Conservation (phyloP, 2,888 invertebrate genomes). For the Ceratothoa steindachneri region DNA sequence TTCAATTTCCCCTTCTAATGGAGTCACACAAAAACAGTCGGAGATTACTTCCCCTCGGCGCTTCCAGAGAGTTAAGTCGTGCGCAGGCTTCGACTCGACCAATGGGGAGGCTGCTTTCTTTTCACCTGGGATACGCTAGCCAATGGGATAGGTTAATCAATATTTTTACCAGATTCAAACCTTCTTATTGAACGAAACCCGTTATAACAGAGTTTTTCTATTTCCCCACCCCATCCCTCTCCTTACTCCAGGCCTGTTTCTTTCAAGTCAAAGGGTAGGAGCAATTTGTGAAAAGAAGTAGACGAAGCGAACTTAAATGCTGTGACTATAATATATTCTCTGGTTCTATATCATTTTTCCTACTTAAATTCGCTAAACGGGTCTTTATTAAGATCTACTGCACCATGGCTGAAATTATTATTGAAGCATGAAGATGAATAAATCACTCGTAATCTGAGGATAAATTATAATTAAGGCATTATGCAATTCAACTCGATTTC, state of each 20-base stretch:
- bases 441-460: too few species aligned
- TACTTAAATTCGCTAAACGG: background rate
- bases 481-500: too few species aligned
- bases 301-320: too few species aligned
- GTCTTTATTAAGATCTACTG: background rate
- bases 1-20: background rate
- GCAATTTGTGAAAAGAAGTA: background rate
- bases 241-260: too few species aligned
- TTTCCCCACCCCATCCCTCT: background rate
- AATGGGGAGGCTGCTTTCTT: background rate
- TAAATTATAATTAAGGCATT: too few species aligned
- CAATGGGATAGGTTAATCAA: background rate
- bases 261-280: background rate
- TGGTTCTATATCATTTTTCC: background rate
- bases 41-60: background rate
- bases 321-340: background rate
- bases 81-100: background rate
- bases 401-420: too few species aligned
- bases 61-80: background rate
- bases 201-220: background rate
- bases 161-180: background rate
- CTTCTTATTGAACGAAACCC: background rate
- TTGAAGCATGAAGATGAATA: too few species aligned
- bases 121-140: background rate
- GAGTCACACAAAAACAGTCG: background rate